phyloP scores from a whole-genome alignment of 2,113 vertebrate genomes.

The Hemibagrus wyckioides region DNA sequence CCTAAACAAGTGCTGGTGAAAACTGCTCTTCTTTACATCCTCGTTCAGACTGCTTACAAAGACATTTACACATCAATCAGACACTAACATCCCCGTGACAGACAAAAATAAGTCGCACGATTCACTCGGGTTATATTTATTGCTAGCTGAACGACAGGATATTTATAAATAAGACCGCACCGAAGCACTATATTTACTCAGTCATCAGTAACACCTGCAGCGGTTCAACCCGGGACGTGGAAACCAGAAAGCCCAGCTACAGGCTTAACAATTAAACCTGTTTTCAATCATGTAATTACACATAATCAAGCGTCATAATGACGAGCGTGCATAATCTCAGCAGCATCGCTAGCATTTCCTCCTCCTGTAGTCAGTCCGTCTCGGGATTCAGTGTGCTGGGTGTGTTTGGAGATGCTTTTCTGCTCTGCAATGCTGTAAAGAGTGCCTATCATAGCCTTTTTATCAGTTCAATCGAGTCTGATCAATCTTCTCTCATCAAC shows the following conservation, averaged over 20 bases:
- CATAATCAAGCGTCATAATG: background rate
- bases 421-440: background rate
- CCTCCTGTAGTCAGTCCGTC: background rate
- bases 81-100: background rate
- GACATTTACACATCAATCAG: background rate
- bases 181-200: background rate
- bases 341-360: background rate
- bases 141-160: background rate
- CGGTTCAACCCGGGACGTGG: background rate
- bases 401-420: background rate
- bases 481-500: too few species aligned
- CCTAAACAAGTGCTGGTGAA: constrained; percentile 1
- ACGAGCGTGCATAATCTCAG: background rate
- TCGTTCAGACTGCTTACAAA: background rate
- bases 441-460: background rate
- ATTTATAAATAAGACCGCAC: background rate
- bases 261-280: background rate
- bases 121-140: background rate
- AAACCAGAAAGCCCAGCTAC: background rate
- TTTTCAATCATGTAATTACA: background rate
- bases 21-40: background rate
- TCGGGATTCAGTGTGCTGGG: background rate
- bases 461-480: too few species aligned
- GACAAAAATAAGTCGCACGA: background rate
- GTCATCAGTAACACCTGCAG: background rate